Percentiles rank a stretch among this genome's conserved stretches.
These are phyloP conservation scores for Antennarius maculatus DNA, from an alignment of 2,797 vertebrate species.

Conservation along the genomic window DNA sequence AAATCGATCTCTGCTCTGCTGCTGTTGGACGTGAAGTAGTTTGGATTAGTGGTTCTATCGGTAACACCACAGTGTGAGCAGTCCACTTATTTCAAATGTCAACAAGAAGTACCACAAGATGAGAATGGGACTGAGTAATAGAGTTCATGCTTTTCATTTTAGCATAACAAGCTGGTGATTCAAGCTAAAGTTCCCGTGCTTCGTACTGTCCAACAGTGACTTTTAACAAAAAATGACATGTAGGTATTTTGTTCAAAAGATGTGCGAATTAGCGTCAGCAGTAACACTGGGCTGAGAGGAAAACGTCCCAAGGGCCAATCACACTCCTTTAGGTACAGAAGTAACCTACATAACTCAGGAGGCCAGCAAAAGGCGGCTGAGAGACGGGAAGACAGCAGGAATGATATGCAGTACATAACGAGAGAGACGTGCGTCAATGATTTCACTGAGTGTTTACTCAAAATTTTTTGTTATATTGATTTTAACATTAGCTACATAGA, in stretches of 20 bases:
- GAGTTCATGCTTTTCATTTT: background rate
- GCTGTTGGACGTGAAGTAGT: too few species aligned
- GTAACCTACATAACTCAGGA: constrained; percentile 20
- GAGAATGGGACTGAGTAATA: background rate
- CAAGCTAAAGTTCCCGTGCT: too few species aligned
- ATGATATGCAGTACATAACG: constrained; percentile 18
- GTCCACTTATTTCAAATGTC: too few species aligned
- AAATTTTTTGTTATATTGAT: constrained; percentile 43
- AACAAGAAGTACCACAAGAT: background rate
- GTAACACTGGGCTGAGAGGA: background rate
- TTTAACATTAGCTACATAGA: constrained; percentile 43
- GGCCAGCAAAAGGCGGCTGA: constrained; percentile 29
- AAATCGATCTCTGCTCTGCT: too few species aligned
- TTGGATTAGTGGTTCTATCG: too few species aligned
- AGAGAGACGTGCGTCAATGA: constrained; percentile 60
- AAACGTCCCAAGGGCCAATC: constrained; percentile 26
- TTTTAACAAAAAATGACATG: constrained; percentile 13
- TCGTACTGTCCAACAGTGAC: constrained; percentile 13
- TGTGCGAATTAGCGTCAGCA: background rate
- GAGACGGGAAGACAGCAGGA: background rate
- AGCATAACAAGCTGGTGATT: too few species aligned
- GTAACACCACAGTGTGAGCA: too few species aligned
- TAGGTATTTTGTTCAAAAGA: constrained; percentile 14
- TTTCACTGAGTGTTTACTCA: constrained; percentile 70
- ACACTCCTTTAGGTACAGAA: background rate